Percentiles rank a stretch among this genome's conserved stretches.
These are phyloP conservation scores for Nemopilema nomurai DNA, from an alignment of 30 jellyfish, hydroid and myxozoan species.

Conservation along the genomic window DNA sequence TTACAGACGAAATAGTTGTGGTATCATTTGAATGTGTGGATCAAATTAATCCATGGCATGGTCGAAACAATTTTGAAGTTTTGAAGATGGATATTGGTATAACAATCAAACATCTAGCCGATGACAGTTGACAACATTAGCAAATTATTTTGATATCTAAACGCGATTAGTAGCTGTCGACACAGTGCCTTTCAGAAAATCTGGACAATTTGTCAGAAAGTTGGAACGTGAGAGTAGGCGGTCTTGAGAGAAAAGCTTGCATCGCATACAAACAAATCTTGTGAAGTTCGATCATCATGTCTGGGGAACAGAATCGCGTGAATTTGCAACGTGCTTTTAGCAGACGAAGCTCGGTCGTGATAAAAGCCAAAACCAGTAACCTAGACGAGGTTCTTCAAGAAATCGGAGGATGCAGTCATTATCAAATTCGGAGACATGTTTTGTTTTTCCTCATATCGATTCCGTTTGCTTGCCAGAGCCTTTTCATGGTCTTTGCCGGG, in stretches of 20 bases:
- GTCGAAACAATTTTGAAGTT: not conserved
- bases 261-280: not conserved
- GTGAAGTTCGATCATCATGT: not conserved
- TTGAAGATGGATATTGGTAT: not conserved
- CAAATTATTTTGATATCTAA: not conserved
- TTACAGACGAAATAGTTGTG: not conserved
- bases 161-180: not conserved
- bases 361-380: constrained; percentile 27
- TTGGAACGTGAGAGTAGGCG: constrained; percentile 13
- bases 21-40: not conserved
- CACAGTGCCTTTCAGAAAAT: constrained; percentile 3
- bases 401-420: constrained; percentile 73
- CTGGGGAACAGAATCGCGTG: constrained; percentile 15
- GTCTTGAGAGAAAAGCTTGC: not conserved
- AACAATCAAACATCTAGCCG: not conserved
- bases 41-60: not conserved
- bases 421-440: constrained; percentile 56
- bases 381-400: constrained; percentile 57
- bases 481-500: constrained; percentile 48
- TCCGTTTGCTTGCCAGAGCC: constrained; percentile 66
- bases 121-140: not conserved
- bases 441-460: constrained; percentile 56
- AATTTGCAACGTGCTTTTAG: constrained; percentile 33
- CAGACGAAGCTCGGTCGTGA: constrained; percentile 41
- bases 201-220: constrained; percentile 25